Evolutionary conservation across 2,113 vertebrate genomes (phyloP).

Genomic region (Xiphophorus hellerii): DNA sequence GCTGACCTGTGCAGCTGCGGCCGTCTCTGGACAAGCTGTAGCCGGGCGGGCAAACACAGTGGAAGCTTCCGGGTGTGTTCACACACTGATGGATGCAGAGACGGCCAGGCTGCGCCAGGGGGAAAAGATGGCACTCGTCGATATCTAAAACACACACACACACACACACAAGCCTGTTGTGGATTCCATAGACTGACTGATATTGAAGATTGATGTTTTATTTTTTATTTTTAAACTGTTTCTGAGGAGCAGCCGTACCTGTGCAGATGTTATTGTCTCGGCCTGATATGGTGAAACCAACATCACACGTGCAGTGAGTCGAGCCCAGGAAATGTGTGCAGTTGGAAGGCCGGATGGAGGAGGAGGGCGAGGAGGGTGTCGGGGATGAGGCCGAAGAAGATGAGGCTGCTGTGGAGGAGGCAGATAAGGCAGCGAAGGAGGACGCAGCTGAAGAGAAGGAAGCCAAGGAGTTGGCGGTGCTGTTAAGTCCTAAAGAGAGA

Average conservation of each 20-base stretch:
- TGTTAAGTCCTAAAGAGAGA: slow-evolving; percentile 61
- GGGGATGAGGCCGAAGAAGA: slow-evolving; percentile 8
- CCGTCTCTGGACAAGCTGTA: slow-evolving; percentile 77
- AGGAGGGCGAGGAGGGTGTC: slow-evolving; percentile 44
- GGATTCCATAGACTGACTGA: neutral
- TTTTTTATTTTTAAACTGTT: neutral
- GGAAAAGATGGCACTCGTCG: slow-evolving; percentile 85
- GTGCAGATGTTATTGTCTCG: slow-evolving; percentile 79
- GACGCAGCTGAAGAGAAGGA: slow-evolving; percentile 39
- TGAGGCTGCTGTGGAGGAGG: slow-evolving; percentile 12
- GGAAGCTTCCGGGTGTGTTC: slow-evolving; percentile 86
- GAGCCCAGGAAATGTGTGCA: slow-evolving; percentile 82
- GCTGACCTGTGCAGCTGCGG: slow-evolving; percentile 82
- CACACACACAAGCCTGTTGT: neutral
- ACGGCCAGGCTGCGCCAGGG: slow-evolving; percentile 67
- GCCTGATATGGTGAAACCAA: slow-evolving; percentile 83
- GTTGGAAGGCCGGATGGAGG: slow-evolving; percentile 81
- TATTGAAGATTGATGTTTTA: neutral
- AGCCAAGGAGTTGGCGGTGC: slow-evolving; percentile 43
- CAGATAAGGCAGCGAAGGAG: slow-evolving; percentile 33
- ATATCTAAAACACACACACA: slow-evolving; percentile 75
- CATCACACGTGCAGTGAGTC: slow-evolving; percentile 83
- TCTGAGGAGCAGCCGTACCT: slow-evolving; percentile 66
- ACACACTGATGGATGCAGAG: slow-evolving; percentile 85
- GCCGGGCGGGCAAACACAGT: slow-evolving; percentile 82